Percentiles rank a stretch among this genome's conserved stretches.
Conservation (phyloP, 2,888 invertebrate genomes). For the Watsonalla binaria region DNA sequence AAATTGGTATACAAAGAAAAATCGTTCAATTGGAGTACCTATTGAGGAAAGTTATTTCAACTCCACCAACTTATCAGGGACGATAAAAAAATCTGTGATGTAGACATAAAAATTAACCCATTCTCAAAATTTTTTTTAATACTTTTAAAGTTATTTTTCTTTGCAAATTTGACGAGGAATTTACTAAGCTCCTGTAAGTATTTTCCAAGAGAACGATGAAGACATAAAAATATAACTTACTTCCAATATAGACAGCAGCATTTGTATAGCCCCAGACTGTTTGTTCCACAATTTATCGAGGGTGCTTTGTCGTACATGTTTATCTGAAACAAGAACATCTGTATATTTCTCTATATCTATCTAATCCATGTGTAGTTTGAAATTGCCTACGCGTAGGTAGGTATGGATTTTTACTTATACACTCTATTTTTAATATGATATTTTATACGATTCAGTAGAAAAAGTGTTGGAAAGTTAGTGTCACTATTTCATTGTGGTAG, state of each 20-base stretch:
- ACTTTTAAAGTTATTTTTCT: too few relatives aligned
- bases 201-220: not conserved
- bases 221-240: conserved; percentile 38
- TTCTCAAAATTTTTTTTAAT: too few relatives aligned
- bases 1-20: not conserved
- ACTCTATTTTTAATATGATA: too few relatives aligned
- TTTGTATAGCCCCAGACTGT: conserved; percentile 74
- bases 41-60: not conserved
- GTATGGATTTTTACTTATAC: too few relatives aligned
- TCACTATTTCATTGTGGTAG: too few relatives aligned
- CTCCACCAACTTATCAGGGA: not conserved
- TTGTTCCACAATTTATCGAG: conserved; percentile 79
- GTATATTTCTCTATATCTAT: not conserved
- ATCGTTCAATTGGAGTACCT: not conserved
- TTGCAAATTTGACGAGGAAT: too few relatives aligned
- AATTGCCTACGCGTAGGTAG: too few relatives aligned
- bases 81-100: not conserved
- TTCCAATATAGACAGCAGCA: conserved; percentile 76
- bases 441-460: too few relatives aligned
- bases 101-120: too few relatives aligned
- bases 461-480: too few relatives aligned
- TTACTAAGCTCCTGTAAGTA: too few relatives aligned
- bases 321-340: conserved; percentile 62
- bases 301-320: conserved; percentile 75
- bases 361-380: too few relatives aligned